Evolutionary conservation across 2,888 invertebrate genomes (phyloP).

Genomic region (Tachina lurida): DNA sequence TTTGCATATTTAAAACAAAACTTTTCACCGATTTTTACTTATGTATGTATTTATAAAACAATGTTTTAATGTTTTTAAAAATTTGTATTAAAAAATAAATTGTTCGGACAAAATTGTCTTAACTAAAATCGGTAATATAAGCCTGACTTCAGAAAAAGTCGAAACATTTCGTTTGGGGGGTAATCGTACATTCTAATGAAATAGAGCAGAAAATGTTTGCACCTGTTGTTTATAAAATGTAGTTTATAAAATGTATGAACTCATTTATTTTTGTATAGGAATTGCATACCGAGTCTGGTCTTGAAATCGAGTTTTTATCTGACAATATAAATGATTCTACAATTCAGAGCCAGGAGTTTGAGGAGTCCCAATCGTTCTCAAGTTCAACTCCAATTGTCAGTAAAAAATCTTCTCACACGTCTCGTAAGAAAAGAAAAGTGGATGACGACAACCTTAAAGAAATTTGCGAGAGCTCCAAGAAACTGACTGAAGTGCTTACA

Average conservation of each 20-base stretch:
- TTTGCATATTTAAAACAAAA: no score
- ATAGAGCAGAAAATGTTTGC: no score
- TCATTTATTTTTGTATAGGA: slow-evolving; percentile 6
- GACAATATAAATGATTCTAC: slow-evolving; percentile 4
- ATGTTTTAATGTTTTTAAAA: no score
- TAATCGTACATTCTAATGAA: no score
- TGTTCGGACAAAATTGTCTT: no score
- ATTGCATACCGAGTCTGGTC: not conserved
- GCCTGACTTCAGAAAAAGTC: no score
- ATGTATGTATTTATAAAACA: no score
- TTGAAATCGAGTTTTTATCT: not conserved
- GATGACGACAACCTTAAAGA: slow-evolving; percentile 12
- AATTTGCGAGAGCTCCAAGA: slow-evolving; percentile 13
- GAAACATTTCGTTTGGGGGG: no score
- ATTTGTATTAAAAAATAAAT: no score
- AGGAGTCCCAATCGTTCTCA: not conserved
- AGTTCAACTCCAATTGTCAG: slow-evolving; percentile 5
- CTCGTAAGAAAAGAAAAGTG: not conserved
- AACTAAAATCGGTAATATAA: no score
- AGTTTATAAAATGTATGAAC: not conserved
- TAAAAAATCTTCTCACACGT: not conserved
- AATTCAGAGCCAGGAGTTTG: slow-evolving; percentile 13
- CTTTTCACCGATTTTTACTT: no score
- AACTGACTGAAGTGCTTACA: slow-evolving; percentile 2
- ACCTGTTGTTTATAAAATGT: no score